Conservation (phyloP, 2,888 invertebrate genomes). For the Cephonodes hylas region DNA sequence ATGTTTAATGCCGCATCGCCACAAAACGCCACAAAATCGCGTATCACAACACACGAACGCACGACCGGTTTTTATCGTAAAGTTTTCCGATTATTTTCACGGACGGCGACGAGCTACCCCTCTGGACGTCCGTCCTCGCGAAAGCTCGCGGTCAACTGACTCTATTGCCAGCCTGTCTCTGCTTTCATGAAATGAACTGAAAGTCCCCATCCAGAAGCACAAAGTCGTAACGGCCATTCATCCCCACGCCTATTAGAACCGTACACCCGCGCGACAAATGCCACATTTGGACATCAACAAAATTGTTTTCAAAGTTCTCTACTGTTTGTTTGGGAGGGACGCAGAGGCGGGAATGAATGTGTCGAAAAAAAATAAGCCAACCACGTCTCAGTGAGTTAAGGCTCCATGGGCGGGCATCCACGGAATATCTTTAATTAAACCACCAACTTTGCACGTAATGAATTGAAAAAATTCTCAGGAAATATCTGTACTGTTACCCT, state of each 20-base stretch:
- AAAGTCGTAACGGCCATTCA: conserved; percentile 41
- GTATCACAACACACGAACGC: conserved; percentile 27
- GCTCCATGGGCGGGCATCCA: conserved; percentile 75
- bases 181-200: conserved; percentile 79
- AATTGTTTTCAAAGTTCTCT: conserved; percentile 75
- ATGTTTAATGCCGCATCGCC: conserved; percentile 18
- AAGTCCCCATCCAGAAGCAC: conserved; percentile 39
- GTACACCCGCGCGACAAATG: conserved; percentile 1
- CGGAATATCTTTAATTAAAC: conserved; percentile 79
- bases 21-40: conserved; percentile 30
- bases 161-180: conserved; percentile 61
- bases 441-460: conserved; percentile 69
- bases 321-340: conserved; percentile 81
- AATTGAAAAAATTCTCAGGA: conserved; percentile 62
- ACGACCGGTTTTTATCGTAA: conserved; percentile 44
- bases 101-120: conserved; percentile 29
- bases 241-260: conserved; percentile 21
- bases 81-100: conserved; percentile 57
- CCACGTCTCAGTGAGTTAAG: conserved; percentile 78
- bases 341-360: conserved; percentile 80
- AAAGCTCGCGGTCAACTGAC: conserved; percentile 77
- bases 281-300: conserved; percentile 24
- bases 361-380: conserved; percentile 80
- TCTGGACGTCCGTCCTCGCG: conserved; percentile 56
- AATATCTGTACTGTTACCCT: conserved; percentile 37